Evolutionary conservation across 2,888 invertebrate species (phyloP).

Genomic region (Drosophila eohydei): DNA sequence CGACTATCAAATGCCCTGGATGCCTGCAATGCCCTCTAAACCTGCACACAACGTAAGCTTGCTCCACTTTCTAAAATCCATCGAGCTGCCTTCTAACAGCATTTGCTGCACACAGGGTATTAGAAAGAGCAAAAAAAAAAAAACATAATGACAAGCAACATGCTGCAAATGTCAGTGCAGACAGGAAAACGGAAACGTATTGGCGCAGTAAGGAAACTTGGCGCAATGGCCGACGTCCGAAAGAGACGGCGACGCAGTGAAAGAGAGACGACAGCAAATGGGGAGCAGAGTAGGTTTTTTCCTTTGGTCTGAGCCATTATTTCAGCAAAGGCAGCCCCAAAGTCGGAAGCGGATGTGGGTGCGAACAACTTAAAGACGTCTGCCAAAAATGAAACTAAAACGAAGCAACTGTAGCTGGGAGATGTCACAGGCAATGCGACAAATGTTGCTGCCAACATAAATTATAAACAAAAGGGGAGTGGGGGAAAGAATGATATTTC

Average conservation of each 20-base stretch:
- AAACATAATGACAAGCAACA: conserved; percentile 70
- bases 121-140: conserved; percentile 24
- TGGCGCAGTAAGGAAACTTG: conserved; percentile 72
- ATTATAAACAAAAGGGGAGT: conserved; percentile 41
- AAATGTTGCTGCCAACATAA: conserved; percentile 57
- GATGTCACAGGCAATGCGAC: conserved; percentile 48
- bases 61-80: background rate
- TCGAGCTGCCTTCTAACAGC: background rate
- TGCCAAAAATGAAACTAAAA: conserved; percentile 46
- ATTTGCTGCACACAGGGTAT: conserved; percentile 11
- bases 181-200: conserved; percentile 80
- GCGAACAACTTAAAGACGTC: conserved; percentile 61
- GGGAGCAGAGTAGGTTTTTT: conserved; percentile 15
- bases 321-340: conserved; percentile 20
- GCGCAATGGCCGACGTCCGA: conserved; percentile 58
- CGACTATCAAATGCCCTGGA: background rate
- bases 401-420: conserved; percentile 15
- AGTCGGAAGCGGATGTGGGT: conserved; percentile 74
- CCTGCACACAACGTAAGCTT: background rate
- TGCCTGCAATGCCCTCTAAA: no score
- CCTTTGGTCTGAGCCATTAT: conserved; percentile 25
- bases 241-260: background rate
- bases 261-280: conserved; percentile 21
- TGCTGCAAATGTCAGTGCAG: conserved; percentile 76
- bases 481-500: conserved; percentile 32